phyloP scores from a whole-genome alignment of 2,113 vertebrate species.

The Atractosteus spatula region DNA sequence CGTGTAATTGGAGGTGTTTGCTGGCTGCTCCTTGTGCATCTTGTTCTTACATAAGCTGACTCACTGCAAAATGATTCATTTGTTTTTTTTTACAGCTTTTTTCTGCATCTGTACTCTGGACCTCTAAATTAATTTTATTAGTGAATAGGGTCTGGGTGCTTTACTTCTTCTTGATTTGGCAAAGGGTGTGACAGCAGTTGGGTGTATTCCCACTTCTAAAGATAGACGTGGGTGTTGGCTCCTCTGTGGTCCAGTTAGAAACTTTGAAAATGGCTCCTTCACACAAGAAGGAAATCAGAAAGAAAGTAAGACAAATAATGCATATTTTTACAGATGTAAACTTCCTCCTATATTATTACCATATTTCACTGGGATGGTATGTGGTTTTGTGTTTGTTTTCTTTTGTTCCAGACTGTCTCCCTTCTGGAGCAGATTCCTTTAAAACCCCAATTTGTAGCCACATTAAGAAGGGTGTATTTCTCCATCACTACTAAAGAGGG shows the following conservation, averaged over 20 bases:
- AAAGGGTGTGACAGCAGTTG: constrained; percentile 56
- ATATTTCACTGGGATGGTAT: constrained; percentile 48
- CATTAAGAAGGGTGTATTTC: constrained; percentile 8
- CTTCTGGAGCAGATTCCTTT: constrained; percentile 19
- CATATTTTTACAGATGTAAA: constrained; percentile 65
- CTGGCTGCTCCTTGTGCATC: constrained; percentile 17
- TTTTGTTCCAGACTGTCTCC: constrained; percentile 44
- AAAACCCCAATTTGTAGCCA: constrained; percentile 8
- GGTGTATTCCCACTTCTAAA: constrained; percentile 66
- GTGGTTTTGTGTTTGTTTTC: constrained; percentile 54
- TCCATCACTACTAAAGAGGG: constrained; percentile 3
- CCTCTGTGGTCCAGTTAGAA: constrained; percentile 60
- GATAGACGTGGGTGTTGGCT: constrained; percentile 68
- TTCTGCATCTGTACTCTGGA: constrained; percentile 12
- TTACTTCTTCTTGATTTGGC: constrained; percentile 42
- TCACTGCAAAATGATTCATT: constrained; percentile 38
- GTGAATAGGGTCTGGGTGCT: constrained; percentile 47
- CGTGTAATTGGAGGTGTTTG: not conserved
- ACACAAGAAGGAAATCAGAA: constrained; percentile 38
- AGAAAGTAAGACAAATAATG: constrained; percentile 58
- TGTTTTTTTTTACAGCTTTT: constrained; percentile 26
- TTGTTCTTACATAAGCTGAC: constrained; percentile 31
- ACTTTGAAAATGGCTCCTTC: constrained; percentile 49
- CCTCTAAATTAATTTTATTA: constrained; percentile 41
- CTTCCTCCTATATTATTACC: constrained; percentile 64